These are phyloP conservation scores for Coilia nasus DNA, from an alignment of 2,797 vertebrate species.

Conservation along the genomic window DNA sequence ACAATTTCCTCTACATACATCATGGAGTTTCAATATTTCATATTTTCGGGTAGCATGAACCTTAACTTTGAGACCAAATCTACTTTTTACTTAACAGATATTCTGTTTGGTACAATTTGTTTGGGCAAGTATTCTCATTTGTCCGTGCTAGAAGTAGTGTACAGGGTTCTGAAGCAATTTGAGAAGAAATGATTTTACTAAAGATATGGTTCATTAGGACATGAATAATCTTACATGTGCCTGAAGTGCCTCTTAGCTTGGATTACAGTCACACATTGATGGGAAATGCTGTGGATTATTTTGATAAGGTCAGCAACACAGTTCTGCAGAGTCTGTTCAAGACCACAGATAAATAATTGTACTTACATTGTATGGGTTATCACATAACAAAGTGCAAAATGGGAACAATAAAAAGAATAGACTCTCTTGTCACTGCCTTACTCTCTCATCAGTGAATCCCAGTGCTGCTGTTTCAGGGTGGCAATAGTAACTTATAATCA, in stretches of 20 bases:
- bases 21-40: too few species aligned
- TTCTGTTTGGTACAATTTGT: neutral
- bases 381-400: neutral
- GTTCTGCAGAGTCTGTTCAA: neutral
- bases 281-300: constrained; percentile 2
- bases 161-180: neutral
- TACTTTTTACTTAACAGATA: neutral
- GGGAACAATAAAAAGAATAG: neutral
- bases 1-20: too few species aligned
- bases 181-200: neutral
- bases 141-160: neutral
- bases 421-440: neutral
- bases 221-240: neutral
- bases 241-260: neutral
- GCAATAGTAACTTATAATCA: neutral
- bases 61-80: neutral
- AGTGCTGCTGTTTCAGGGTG: neutral
- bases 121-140: neutral
- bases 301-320: neutral
- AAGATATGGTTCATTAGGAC: neutral
- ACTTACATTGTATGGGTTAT: neutral
- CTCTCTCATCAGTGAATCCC: neutral
- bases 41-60: neutral
- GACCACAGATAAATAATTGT: neutral
- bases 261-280: neutral